phyloP scores from a whole-genome alignment of 2,888 invertebrate genomes.

The Agriotes lineatus region DNA sequence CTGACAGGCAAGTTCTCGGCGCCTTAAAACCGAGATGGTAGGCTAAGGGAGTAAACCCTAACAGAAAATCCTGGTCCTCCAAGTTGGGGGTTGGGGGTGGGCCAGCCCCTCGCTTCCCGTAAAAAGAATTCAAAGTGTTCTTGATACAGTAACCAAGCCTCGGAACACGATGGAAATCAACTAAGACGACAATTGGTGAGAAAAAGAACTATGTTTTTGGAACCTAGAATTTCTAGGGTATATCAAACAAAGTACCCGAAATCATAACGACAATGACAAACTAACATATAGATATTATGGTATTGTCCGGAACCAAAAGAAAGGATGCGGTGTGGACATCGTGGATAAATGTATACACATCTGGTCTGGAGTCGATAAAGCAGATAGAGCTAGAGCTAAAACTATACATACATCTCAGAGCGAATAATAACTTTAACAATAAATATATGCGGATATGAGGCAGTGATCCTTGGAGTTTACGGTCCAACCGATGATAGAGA shows the following conservation, averaged over 20 bases:
- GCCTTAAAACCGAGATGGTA: no score
- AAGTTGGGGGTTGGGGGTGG: constrained; percentile 6
- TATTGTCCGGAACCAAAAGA: not conserved
- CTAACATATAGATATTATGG: not conserved
- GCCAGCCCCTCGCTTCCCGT: constrained; percentile 3
- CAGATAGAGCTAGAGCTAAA: not conserved
- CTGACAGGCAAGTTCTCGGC: not conserved
- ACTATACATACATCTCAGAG: not conserved
- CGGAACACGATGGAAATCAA: constrained; percentile 6
- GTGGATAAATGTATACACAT: not conserved
- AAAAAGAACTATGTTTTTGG: constrained; percentile 6
- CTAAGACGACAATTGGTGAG: constrained; percentile 2
- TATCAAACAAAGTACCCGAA: constrained; percentile 8
- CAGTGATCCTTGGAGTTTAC: not conserved
- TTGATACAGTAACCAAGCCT: not conserved
- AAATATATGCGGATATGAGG: not conserved
- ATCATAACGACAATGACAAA: not conserved
- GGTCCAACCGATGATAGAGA: not conserved
- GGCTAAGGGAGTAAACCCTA: constrained; percentile 17
- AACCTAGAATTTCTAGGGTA: constrained; percentile 1
- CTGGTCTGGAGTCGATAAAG: constrained; percentile 10
- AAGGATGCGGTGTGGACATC: constrained; percentile 3
- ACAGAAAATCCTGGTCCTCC: constrained; percentile 7
- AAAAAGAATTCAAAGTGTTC: not conserved
- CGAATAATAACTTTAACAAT: constrained; percentile 6